Percentiles rank a stretch among this genome's conserved stretches.
Conservation (phyloP, 1,140 invertebrate genomes). For the Diachasmimorpha longicaudata region DNA sequence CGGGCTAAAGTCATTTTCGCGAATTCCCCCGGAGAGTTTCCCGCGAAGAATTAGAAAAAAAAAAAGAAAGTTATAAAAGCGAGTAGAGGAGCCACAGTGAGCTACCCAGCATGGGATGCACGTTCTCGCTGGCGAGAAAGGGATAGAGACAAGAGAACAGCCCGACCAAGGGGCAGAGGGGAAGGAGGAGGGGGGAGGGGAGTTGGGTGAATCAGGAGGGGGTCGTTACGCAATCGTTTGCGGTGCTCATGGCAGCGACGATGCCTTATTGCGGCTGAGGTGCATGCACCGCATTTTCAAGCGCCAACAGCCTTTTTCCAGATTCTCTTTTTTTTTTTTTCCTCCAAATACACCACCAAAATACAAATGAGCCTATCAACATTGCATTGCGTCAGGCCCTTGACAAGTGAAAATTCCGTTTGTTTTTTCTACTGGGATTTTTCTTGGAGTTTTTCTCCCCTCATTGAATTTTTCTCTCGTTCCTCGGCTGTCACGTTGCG, state of each 20-base stretch:
- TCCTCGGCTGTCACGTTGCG: neutral
- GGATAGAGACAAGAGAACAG: constrained; percentile 21
- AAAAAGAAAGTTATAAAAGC: constrained; percentile 23
- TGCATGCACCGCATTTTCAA: constrained; percentile 40
- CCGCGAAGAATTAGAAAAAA: neutral
- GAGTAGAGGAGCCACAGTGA: neutral
- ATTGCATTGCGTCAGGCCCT: constrained; percentile 31
- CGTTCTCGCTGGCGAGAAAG: neutral
- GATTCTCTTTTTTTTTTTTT: constrained; percentile 29
- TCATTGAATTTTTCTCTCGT: neutral
- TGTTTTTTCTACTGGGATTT: neutral
- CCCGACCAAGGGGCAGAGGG: neutral
- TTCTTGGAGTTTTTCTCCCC: no score
- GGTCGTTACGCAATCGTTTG: constrained; percentile 33
- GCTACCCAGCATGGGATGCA: neutral
- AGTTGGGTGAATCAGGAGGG: neutral
- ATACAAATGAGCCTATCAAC: constrained; percentile 31
- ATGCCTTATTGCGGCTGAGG: constrained; percentile 26
- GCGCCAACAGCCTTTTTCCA: constrained; percentile 33
- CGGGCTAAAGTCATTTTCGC: constrained; percentile 26
- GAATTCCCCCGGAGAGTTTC: neutral
- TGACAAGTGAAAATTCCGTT: constrained; percentile 44
- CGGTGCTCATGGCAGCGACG: constrained; percentile 27
- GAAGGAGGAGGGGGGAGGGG: neutral
- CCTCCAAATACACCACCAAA: constrained; percentile 16